Percentiles rank a stretch among this genome's conserved stretches.
These are phyloP conservation scores for Oryzias curvinotus DNA, from an alignment of 2,113 vertebrate genomes.

Conservation along the genomic window DNA sequence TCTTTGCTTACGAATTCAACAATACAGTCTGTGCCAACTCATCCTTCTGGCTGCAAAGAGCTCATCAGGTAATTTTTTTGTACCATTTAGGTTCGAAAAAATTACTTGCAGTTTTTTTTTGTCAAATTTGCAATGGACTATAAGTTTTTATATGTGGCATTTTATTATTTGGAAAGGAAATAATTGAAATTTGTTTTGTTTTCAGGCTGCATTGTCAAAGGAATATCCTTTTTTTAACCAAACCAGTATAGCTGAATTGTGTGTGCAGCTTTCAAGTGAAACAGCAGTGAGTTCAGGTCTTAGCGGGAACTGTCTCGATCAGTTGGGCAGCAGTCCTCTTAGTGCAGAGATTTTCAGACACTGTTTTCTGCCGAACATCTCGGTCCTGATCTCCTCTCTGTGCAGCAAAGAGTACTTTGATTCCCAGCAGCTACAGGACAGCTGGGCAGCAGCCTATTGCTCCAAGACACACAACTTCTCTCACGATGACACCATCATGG, in stretches of 20 bases:
- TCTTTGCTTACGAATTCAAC: conserved; percentile 83
- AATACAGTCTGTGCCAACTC: conserved; percentile 82
- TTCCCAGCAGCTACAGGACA: conserved; percentile 56
- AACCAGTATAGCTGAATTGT: conserved; percentile 78
- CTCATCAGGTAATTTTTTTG: conserved; percentile 68
- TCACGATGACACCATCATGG: conserved; percentile 23
- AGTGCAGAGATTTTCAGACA: conserved; percentile 79
- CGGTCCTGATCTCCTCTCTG: conserved; percentile 70
- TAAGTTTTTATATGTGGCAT: background rate
- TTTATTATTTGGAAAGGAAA: too few relatives aligned
- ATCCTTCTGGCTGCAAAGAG: conserved; percentile 79
- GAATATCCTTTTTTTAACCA: conserved; percentile 73
- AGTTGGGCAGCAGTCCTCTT: conserved; percentile 70
- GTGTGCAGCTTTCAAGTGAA: conserved; percentile 67
- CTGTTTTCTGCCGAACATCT: conserved; percentile 84
- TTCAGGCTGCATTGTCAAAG: conserved; percentile 67
- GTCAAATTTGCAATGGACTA: too few relatives aligned
- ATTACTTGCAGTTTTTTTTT: background rate
- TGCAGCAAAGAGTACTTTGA: conserved; percentile 64
- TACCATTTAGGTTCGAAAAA: background rate
- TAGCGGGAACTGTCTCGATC: conserved; percentile 69
- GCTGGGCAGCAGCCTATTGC: conserved; percentile 81
- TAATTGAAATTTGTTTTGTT: conserved; percentile 5
- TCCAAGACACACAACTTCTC: conserved; percentile 63
- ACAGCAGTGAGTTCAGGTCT: conserved; percentile 29